Percentiles rank a stretch among this genome's conserved stretches.
Evolutionary conservation across 2,888 invertebrate species (phyloP).

Genomic region (Danaus chrysippus): DNA sequence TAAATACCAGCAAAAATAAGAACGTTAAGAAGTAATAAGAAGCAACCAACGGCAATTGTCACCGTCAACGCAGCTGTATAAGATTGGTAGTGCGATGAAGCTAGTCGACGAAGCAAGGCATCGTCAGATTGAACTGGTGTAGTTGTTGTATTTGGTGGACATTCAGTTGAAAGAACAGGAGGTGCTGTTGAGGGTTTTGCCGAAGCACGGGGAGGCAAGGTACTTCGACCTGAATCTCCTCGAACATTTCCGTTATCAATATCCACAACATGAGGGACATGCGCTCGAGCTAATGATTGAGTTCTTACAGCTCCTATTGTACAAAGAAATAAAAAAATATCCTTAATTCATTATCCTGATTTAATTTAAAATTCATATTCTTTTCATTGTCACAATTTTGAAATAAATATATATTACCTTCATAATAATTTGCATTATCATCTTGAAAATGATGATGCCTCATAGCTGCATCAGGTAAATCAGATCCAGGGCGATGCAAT

Average conservation of each 20-base stretch:
- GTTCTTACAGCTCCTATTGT: slow-evolving; percentile 85
- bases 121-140: slow-evolving; percentile 78
- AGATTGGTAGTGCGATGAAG: slow-evolving; percentile 91
- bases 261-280: slow-evolving; percentile 78
- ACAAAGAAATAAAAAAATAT: slow-evolving; percentile 6
- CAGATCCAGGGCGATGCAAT: slow-evolving; percentile 89
- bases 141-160: slow-evolving; percentile 81
- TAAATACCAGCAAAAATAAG: slow-evolving; percentile 94
- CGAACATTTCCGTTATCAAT: slow-evolving; percentile 39
- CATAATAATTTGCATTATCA: slow-evolving; percentile 87
- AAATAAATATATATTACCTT: slow-evolving; percentile 68
- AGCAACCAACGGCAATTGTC: slow-evolving; percentile 92
- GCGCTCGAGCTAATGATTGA: slow-evolving; percentile 84
- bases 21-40: slow-evolving; percentile 88
- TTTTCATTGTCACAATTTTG: background rate
- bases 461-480: slow-evolving; percentile 88
- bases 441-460: slow-evolving; percentile 93
- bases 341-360: slow-evolving; percentile 14
- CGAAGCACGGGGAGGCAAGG: slow-evolving; percentile 68
- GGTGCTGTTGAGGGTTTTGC: slow-evolving; percentile 61
- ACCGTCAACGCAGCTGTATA: slow-evolving; percentile 93
- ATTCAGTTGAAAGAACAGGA: slow-evolving; percentile 83
- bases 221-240: slow-evolving; percentile 45
- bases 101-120: slow-evolving; percentile 85
- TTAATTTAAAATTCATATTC: slow-evolving; percentile 9